Evolutionary conservation across 2,888 invertebrate genomes (phyloP), one percentile per base, ranked within the genome.

Genomic region (Chymomyza fuscimana): DNA sequence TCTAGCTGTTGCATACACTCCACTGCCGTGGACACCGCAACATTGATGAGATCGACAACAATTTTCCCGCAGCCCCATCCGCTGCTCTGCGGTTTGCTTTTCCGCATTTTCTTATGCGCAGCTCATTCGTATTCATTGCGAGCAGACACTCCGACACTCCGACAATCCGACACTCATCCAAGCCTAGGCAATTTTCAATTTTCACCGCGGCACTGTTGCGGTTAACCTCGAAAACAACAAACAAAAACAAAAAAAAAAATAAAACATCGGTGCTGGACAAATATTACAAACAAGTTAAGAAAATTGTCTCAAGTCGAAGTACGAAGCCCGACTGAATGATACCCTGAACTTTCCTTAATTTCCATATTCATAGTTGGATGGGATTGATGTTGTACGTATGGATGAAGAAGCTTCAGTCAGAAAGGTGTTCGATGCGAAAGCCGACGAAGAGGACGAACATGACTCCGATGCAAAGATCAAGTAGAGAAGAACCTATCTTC

Each of bases 161-260:
- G 32, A 32, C 32, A 32, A 32, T 32, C 32, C 7, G 32, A 32
- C 32, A 32, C 32, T 32, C 9, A 32, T 32, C 32, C 32, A 0
- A 7, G 58, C 58, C 40, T 46, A 12, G 36, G 60, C 60, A 60
- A 52, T 65, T 64, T 73, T 76, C 61, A 63, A 67, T 73, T 70
- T 70, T 59, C 65, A 56, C 51, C 58, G 16, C 52, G 58, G 50
- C 77, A 61, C 59, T 62, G 51, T 70, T 66, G 82, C 72, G 87
- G 85, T 85, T 86, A 82, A 74, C 63, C 73, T 74, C 79, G 70
- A 76, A 67, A 65, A 15, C 63, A 50, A 50, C 46, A 63, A 9
- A 32, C 32, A 32, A 32, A 32, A 32, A 25, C 25, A 32, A 32
- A 4, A 32, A 29, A 32, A 65, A 40, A 52, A 7, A 61, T n/a